A percentile compares a stretch with the other conserved stretches of the same genome.
phyloP scores from a whole-genome alignment of 2,797 vertebrate species.

The Streptopelia turtur region DNA sequence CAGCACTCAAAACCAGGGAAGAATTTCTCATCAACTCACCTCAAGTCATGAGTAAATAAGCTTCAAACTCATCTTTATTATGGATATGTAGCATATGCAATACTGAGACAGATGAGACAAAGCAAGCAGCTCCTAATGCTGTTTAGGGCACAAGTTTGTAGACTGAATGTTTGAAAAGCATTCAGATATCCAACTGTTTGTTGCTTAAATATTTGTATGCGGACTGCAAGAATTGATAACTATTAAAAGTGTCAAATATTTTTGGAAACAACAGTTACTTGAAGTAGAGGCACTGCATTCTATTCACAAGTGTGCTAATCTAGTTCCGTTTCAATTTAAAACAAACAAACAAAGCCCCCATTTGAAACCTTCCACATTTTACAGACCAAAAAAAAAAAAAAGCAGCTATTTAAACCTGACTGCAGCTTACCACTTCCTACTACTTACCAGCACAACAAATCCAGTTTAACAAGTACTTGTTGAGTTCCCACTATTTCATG shows the following conservation, averaged over 20 bases:
- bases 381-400: neutral
- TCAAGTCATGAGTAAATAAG: neutral
- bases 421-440: neutral
- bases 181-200: neutral
- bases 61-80: neutral
- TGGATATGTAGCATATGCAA: neutral
- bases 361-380: neutral
- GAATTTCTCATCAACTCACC: neutral
- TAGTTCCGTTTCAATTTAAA: neutral
- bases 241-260: neutral
- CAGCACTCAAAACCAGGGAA: neutral
- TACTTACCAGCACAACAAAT: neutral
- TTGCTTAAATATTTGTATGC: neutral
- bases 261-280: neutral
- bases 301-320: neutral
- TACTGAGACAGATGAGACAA: neutral
- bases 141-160: neutral
- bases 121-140: neutral
- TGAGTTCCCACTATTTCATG: neutral
- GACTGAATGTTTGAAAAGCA: neutral
- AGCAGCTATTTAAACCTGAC: neutral
- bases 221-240: neutral
- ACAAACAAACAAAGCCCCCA: neutral
- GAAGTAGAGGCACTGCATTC: neutral
- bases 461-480: neutral